Evolutionary conservation across 2,797 vertebrate genomes (phyloP), one percentile per base, ranked within the genome.

Genomic region (Melanotaenia trifasciata): DNA sequence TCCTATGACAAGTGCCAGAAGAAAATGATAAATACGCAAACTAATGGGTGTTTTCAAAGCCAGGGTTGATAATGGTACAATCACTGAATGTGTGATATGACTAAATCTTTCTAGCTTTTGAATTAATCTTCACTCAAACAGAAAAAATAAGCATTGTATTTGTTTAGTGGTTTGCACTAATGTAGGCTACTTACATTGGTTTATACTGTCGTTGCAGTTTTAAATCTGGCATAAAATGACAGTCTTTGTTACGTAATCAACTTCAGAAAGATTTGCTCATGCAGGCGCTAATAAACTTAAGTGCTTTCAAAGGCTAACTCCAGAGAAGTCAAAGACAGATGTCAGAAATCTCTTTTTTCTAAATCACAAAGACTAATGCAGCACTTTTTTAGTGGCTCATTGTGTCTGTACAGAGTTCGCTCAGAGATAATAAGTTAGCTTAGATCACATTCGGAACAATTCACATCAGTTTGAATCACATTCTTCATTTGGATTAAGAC

Each of bases 91-190:
- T 67, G 64, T 56, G 40, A 65, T 14, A 20, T 57, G 75, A 78
- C 50, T 0, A 40, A 61, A 79, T 40, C 57, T 38, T 51, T 71
- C 56, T 38, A 64, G 38, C 28, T 64, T 26, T 63, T 54, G 61
- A 24, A 69, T 70, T 22, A 60, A 65, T 70, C 67, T 14, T 33
- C 43, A 3, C 43, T 18, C 2, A 33, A 68, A 75, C 57, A 59
- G 61, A 66, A 60, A 20, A 51, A 72, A 57, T 33, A 68, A 50
- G 67, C 16, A 38, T 4, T 58, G 10, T 71, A 65, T 35, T 45
- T 70, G 62, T 72, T 80, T 33, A 68, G 65, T 53, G 47, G 70
- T 88, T 90, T 92, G 88, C 88, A 86, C 76, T 80, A 87, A 74
- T 45, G 59, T 71, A 58, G 63, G 70, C 64, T 74, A 74, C 43